Evolutionary conservation across 2,797 vertebrate genomes (phyloP).

Genomic region (Sebastiscus tertius): DNA sequence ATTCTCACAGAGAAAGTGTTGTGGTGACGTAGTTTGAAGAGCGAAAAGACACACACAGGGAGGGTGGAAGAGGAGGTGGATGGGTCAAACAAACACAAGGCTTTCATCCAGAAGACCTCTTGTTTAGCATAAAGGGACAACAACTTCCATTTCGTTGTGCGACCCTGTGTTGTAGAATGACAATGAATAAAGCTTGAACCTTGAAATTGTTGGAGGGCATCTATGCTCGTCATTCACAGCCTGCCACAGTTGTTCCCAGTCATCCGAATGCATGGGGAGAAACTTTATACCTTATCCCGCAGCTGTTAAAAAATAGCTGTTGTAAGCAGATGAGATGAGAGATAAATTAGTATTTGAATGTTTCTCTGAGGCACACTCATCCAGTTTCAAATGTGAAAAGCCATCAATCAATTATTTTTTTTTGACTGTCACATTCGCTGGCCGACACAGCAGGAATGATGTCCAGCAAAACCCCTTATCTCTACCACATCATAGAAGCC

Average conservation of each 20-base stretch:
- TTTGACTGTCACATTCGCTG: neutral
- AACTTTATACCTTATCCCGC: neutral
- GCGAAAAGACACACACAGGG: no score
- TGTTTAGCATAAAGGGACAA: neutral
- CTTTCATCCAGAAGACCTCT: neutral
- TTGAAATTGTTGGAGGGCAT: neutral
- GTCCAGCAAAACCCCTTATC: neutral
- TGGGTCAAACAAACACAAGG: no score
- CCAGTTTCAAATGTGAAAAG: conserved; percentile 7
- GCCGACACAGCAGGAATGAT: neutral
- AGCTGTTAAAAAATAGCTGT: conserved; percentile 18
- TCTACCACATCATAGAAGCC: conserved; percentile 9
- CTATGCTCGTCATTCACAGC: neutral
- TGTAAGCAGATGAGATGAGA: conserved; percentile 3
- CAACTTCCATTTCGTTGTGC: neutral
- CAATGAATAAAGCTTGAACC: neutral
- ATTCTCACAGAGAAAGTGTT: no score
- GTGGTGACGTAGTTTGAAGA: no score
- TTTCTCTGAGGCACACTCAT: neutral
- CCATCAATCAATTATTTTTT: neutral
- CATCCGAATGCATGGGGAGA: neutral
- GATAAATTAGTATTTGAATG: neutral
- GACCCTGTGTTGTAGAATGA: neutral
- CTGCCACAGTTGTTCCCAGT: neutral
- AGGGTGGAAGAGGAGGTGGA: no score